A percentile compares a stretch with the other conserved stretches of the same genome.
Evolutionary conservation across 2,113 vertebrate genomes (phyloP).

Genomic region (Cyphomyrus plagiostoma): DNA sequence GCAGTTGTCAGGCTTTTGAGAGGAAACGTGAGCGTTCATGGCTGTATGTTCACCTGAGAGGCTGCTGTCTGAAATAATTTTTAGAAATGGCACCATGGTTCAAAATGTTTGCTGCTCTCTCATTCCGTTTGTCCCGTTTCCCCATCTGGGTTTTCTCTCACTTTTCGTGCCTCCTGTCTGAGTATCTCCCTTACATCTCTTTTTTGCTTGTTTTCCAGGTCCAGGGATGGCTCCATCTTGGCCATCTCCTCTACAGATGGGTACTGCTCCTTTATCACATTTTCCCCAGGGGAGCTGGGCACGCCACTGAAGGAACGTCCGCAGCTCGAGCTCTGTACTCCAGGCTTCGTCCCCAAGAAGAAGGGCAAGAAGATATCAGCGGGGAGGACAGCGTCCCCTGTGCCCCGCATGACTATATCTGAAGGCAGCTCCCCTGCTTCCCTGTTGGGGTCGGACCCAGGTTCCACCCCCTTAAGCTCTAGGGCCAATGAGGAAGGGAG

Average conservation of each 20-base stretch:
- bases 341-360: slow-evolving; percentile 66
- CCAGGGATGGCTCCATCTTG: slow-evolving; percentile 82
- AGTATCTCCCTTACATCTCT: not conserved
- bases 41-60: not conserved
- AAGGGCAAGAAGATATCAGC: slow-evolving; percentile 66
- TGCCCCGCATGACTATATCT: slow-evolving; percentile 26
- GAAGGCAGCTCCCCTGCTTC: slow-evolving; percentile 52
- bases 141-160: not conserved
- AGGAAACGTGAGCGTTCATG: not conserved
- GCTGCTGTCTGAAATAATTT: not conserved
- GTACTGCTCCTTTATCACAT: slow-evolving; percentile 92
- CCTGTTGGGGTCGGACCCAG: slow-evolving; percentile 49
- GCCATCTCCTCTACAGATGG: slow-evolving; percentile 94
- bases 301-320: slow-evolving; percentile 79
- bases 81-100: not conserved
- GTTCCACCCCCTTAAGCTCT: slow-evolving; percentile 20
- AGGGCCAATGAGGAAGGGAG: slow-evolving; percentile 63
- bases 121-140: not conserved
- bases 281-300: slow-evolving; percentile 81
- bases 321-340: slow-evolving; percentile 57
- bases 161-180: not conserved
- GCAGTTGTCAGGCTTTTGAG: not conserved
- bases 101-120: not conserved
- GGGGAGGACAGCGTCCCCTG: slow-evolving; percentile 42
- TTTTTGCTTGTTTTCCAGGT: slow-evolving; percentile 62